Evolutionary conservation across 2,888 invertebrate genomes (phyloP).

Genomic region (Lottia scabra): DNA sequence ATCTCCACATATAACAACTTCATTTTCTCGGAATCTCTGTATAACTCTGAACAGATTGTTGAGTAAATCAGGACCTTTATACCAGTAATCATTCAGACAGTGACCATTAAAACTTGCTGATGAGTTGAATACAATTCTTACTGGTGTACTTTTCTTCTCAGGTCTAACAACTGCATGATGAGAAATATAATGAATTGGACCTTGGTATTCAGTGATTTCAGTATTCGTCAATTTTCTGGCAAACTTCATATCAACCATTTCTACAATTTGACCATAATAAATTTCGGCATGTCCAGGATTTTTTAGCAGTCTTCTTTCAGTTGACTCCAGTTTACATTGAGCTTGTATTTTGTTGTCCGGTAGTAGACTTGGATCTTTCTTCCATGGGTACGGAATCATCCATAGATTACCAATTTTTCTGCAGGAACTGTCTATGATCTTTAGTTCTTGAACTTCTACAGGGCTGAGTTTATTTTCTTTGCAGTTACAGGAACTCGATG

Average conservation of each 20-base stretch:
- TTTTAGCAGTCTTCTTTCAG: background rate
- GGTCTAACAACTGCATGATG: slow-evolving; percentile 17
- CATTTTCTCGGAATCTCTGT: background rate
- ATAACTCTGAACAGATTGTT: background rate
- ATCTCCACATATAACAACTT: background rate
- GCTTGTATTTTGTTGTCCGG: background rate
- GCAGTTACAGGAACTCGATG: background rate
- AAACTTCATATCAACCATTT: background rate
- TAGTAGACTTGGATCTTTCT: background rate
- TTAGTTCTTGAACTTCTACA: background rate
- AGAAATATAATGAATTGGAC: slow-evolving; percentile 8
- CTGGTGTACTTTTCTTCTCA: background rate
- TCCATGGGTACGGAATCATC: background rate
- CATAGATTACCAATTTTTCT: background rate
- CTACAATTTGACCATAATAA: background rate
- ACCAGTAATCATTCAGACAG: slow-evolving; percentile 10
- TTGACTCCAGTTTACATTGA: slow-evolving; percentile 3
- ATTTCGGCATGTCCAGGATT: background rate
- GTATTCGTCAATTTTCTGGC: background rate
- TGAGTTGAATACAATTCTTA: background rate
- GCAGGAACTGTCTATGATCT: background rate
- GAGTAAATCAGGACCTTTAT: slow-evolving; percentile 5
- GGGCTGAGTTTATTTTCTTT: background rate
- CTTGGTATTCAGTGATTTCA: background rate
- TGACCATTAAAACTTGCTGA: background rate